Base-by-base conservation (phyloP, 2,888 invertebrate species). In the Periphyllus acericola region DNA sequence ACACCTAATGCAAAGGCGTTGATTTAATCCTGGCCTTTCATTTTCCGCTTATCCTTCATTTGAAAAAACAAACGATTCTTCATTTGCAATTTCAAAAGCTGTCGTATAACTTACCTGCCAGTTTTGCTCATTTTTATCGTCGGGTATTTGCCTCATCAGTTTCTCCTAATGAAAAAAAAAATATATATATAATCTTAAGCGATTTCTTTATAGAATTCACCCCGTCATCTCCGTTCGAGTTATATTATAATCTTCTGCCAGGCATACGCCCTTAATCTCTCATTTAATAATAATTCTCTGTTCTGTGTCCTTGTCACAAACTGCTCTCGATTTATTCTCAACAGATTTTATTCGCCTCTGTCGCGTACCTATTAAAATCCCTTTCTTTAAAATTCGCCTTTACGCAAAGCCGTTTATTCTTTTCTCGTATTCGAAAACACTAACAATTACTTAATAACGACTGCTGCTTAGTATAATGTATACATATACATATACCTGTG, bases 51-150 rank as follows among this genome's bases (percentile, higher is more conserved):
- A 74, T 83, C 36, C 29, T 71, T 55, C 36, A 11, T 74, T 21
- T 74, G 72, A 60, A 83, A 83, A 83, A 60, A 34, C 29, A 74
- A 83, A 74, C 55, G 32, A 74, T 55, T 74, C 74, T 83, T 74
- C 72, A 60, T 74, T 74, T 83, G 19, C 21, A 74, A 60, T 83
- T 34, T 83, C 34, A 55, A 60, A 83, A 74, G 34, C 29, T 34
- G 34, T 34, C 83, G 55, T 60, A 46, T 46, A 29, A 36, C 29
- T 80, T n/a, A 74, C 74, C 74, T 74, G 55, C 29, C 81, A 83
- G 74, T 60, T 74, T 74, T 60, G 55, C 11, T 83, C 17, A 83
- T 74, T 83, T 83, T 74, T 60, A 60, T 29, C 36, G 5, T 60
- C n/a, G 40, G 34, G 21, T 55, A 74, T 83, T 74, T 74, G 11